These are phyloP conservation scores for Hypsopygia costalis DNA, from an alignment of 2,888 invertebrate genomes.

Conservation along the genomic window DNA sequence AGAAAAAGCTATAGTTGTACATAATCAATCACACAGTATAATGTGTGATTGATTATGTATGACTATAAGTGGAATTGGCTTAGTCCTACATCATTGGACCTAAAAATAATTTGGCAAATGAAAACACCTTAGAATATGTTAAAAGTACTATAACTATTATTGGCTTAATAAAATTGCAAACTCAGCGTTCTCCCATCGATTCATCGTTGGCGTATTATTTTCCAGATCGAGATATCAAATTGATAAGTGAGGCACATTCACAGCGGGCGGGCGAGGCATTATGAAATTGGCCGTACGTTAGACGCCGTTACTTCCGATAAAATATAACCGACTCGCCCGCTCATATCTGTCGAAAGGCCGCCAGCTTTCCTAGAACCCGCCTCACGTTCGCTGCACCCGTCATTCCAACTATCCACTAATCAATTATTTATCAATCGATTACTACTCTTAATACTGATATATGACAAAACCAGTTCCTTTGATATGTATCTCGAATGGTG, in stretches of 20 bases:
- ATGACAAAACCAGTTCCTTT: slow-evolving; percentile 20
- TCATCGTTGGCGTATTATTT: slow-evolving; percentile 65
- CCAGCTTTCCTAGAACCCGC: slow-evolving; percentile 37
- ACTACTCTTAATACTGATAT: slow-evolving; percentile 28
- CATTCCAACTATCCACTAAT: slow-evolving; percentile 55
- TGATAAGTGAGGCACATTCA: slow-evolving; percentile 77
- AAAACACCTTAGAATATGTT: too few relatives aligned
- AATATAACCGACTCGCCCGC: slow-evolving; percentile 72
- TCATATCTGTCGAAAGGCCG: slow-evolving; percentile 69
- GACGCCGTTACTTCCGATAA: slow-evolving; percentile 77
- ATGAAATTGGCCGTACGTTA: slow-evolving; percentile 81
- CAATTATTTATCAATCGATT: slow-evolving; percentile 46
- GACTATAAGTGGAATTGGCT: too few relatives aligned
- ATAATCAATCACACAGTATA: too few relatives aligned
- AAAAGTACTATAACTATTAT: too few relatives aligned
- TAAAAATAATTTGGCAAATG: too few relatives aligned
- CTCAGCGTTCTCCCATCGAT: slow-evolving; percentile 33
- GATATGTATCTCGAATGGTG: slow-evolving; percentile 18
- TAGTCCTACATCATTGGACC: too few relatives aligned
- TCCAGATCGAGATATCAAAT: slow-evolving; percentile 77
- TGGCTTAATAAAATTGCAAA: too few relatives aligned
- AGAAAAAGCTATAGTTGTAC: too few relatives aligned
- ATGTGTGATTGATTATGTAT: too few relatives aligned
- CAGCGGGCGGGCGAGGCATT: slow-evolving; percentile 70
- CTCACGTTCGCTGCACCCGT: slow-evolving; percentile 56